A percentile compares a stretch with the other conserved stretches of the same genome.
Evolutionary conservation across 2,113 vertebrate species (phyloP).

Genomic region (Copsychus sechellarum): DNA sequence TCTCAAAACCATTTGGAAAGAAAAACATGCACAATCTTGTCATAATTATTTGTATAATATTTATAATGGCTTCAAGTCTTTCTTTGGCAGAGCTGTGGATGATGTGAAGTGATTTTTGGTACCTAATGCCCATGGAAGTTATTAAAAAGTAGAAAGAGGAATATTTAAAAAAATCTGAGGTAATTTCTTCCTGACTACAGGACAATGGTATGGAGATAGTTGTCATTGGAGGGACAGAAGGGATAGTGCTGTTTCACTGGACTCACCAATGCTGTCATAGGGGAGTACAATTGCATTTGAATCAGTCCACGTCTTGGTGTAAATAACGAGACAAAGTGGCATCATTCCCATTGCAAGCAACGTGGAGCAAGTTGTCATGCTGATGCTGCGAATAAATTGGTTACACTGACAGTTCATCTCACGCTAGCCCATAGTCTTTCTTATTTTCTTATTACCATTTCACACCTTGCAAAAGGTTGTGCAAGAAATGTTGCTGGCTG

Average conservation of each 20-base stretch:
- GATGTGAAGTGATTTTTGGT: not conserved
- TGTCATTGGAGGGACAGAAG: not conserved
- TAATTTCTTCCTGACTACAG: not conserved
- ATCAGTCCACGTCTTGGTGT: constrained; percentile 87
- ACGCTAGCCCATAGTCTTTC: not conserved
- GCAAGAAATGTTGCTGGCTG: not conserved
- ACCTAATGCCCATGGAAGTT: not conserved
- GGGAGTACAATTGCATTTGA: constrained; percentile 81
- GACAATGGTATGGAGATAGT: not conserved
- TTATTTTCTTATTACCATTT: not conserved
- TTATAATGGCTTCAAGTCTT: not conserved
- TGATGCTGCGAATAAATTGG: constrained; percentile 81
- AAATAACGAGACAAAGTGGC: constrained; percentile 91
- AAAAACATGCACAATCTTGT: not conserved
- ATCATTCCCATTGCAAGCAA: constrained; percentile 96
- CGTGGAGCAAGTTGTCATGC: constrained; percentile 96
- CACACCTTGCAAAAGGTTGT: not conserved
- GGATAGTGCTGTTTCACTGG: not conserved
- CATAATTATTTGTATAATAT: not conserved
- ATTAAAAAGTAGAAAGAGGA: not conserved
- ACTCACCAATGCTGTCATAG: constrained; percentile 90
- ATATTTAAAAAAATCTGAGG: not conserved
- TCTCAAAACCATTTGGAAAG: not conserved
- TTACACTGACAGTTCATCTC: not conserved
- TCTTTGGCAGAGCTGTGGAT: not conserved